A percentile compares a stretch with the other conserved stretches of the same genome.
Conservation (phyloP, 53 echinoderm and acorn worm genomes). For the Patiria pectinifera region DNA sequence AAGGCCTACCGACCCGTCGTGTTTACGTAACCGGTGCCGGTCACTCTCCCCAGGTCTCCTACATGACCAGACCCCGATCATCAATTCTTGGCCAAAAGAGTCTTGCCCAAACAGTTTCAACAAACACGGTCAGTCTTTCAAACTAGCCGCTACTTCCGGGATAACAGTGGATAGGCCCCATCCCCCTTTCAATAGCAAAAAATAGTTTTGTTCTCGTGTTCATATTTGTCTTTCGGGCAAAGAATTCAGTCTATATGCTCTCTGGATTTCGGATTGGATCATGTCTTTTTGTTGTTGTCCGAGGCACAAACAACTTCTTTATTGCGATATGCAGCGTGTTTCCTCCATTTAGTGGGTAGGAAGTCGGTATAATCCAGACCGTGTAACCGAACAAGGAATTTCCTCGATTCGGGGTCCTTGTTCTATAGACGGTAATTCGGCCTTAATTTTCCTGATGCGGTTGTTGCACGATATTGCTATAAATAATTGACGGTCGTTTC, state of each 20-base stretch:
- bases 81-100: neutral
- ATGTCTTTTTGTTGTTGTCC: constrained; percentile 17
- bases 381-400: constrained; percentile 57
- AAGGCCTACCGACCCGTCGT: constrained; percentile 5
- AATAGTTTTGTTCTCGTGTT: neutral
- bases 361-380: constrained; percentile 37
- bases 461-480: constrained; percentile 51
- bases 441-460: constrained; percentile 56
- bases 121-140: constrained; percentile 31
- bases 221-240: constrained; percentile 30
- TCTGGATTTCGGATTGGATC: constrained; percentile 27
- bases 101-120: constrained; percentile 29
- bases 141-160: constrained; percentile 32
- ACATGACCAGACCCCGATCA: constrained; percentile 4
- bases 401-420: constrained; percentile 28
- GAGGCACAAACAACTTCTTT: neutral
- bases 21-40: constrained; percentile 35
- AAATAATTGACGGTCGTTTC: constrained; percentile 35
- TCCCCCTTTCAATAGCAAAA: constrained; percentile 16
- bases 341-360: constrained; percentile 8
- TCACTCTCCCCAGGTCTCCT: neutral
- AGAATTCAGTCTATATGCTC: constrained; percentile 18
- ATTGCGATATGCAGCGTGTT: neutral
- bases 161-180: constrained; percentile 14
- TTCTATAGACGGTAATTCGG: constrained; percentile 45